Evolutionary conservation across 2,888 invertebrate genomes (phyloP).

Genomic region (Euplexia lucipara): DNA sequence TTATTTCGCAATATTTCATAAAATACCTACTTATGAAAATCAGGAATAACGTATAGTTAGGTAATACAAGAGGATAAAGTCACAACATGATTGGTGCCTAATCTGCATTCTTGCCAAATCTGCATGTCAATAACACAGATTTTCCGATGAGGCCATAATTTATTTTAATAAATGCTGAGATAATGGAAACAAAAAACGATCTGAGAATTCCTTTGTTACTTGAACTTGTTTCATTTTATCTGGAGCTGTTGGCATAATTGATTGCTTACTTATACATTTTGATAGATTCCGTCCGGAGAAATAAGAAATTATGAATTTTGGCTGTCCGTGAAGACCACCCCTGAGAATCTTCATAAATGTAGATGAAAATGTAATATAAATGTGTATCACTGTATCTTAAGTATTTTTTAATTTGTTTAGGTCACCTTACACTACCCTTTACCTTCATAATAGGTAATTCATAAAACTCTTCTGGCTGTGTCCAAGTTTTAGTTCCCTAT

Average conservation of each 20-base stretch:
- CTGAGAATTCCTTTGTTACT: slow-evolving; percentile 28
- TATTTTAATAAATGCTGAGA: slow-evolving; percentile 11
- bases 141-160: slow-evolving; percentile 15
- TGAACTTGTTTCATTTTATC: slow-evolving; percentile 25
- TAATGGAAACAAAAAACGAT: slow-evolving; percentile 3
- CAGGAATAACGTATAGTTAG: no score
- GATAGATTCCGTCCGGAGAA: slow-evolving; percentile 22
- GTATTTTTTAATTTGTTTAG: slow-evolving; percentile 10
- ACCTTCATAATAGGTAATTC: neutral
- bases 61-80: no score
- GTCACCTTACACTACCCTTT: neutral
- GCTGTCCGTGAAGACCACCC: neutral
- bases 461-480: neutral
- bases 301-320: slow-evolving; percentile 22
- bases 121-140: slow-evolving; percentile 3
- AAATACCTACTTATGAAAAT: no score
- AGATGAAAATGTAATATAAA: no score
- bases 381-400: no score
- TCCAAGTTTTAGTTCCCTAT: no score
- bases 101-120: neutral
- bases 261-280: slow-evolving; percentile 39
- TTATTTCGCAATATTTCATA: no score
- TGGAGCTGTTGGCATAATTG: slow-evolving; percentile 29
- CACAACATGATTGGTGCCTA: neutral
- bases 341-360: slow-evolving; percentile 32